phyloP scores from a whole-genome alignment of 2,888 invertebrate species.

The Troides oblongomaculatus region DNA sequence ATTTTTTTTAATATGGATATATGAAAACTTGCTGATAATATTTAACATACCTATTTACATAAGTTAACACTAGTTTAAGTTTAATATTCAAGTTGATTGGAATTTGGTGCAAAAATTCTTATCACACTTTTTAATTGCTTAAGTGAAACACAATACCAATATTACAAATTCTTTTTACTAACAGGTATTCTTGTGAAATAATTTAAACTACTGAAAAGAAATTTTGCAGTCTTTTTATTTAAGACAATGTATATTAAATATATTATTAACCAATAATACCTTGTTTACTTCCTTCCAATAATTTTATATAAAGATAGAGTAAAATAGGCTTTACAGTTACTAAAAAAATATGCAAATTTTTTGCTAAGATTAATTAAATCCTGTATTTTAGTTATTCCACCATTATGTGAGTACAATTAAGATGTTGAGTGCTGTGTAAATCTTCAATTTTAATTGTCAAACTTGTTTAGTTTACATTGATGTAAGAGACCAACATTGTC shows the following conservation, averaged over 20 bases:
- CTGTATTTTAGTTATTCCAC: background rate
- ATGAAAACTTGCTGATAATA: background rate
- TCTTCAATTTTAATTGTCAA: too few species aligned
- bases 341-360: too few species aligned
- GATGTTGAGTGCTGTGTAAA: background rate
- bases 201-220: too few species aligned
- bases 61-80: background rate
- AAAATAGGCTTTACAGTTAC: too few species aligned
- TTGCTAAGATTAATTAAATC: background rate
- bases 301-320: too few species aligned
- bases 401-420: background rate
- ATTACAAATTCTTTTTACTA: background rate
- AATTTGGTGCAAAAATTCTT: background rate
- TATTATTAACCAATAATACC: too few species aligned
- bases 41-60: background rate
- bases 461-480: too few species aligned
- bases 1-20: background rate
- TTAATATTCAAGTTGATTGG: background rate
- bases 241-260: too few species aligned
- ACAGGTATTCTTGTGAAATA: background rate
- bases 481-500: too few species aligned
- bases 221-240: too few species aligned
- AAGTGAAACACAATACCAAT: background rate
- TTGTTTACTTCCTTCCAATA: too few species aligned
- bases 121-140: constrained; percentile 2